Base-by-base conservation (phyloP, 2,888 invertebrate species). In the Erannis defoliaria region DNA sequence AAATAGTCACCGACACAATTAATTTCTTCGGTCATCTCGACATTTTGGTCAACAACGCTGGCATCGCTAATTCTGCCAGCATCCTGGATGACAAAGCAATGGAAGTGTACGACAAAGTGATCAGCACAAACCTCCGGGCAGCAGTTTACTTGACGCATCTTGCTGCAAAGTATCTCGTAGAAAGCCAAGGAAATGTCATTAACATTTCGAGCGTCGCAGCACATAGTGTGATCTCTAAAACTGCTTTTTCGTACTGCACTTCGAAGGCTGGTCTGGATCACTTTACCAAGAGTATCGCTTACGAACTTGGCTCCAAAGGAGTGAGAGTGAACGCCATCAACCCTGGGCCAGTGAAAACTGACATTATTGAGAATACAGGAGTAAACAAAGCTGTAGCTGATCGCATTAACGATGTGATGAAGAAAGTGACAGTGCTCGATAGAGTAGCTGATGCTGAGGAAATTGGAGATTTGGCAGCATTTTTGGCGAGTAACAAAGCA, bases 281-380 rank as follows among this genome's bases (percentile, higher is more conserved):
- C 78, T 95, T 98, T 68, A 98, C 98, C 0, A 94, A 95, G 75
- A 97, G 97, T 80, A 90, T 95, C 4, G 98, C 98, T 3, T 85
- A 98, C 38, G 98, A 96, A 72, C 85, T 96, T 55, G 96, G 95
- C 26, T 67, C 93, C 0, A 95, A 95, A 76, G 94, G 95, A 65
- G 96, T 97, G 0, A 90, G 97, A 45, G 97, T 96, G 0, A 98
- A 98, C 83, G 93, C 95, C 50, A 96, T 97, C 0, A 97, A 97
- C 85, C 98, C 98, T 10, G 98, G 98, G 14, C 97, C 97, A 0
- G 95, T 96, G 1, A 78, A 95, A 2, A 98, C 98, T 33, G 60
- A 71, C 23, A 59, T 73, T 12, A 9, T 70, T 10, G 59, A 49
- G 37, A 70, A 69, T 83, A 29, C 46, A 37, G 71, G 67, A 19